phyloP scores from a whole-genome alignment of 2,888 invertebrate genomes.

The Agrochola circellaris region DNA sequence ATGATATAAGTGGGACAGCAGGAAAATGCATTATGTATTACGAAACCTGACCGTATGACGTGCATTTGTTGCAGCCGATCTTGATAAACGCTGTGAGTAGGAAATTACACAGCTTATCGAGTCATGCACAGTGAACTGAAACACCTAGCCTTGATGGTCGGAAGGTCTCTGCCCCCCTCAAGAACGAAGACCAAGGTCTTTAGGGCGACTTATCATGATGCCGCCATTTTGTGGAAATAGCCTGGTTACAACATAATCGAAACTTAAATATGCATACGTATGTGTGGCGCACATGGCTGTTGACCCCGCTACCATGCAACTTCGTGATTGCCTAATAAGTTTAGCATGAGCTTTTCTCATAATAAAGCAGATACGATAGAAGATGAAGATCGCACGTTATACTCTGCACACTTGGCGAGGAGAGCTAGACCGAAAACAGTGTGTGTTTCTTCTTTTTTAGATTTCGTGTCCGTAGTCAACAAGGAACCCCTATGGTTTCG shows the following conservation, averaged over 20 bases:
- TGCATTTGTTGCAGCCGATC: slow-evolving; percentile 7
- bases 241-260: not conserved
- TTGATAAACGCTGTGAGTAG: slow-evolving; percentile 15
- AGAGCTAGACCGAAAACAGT: not conserved
- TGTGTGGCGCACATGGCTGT: not conserved
- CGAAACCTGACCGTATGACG: not conserved
- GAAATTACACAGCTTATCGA: slow-evolving; percentile 34
- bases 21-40: not conserved
- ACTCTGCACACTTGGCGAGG: not conserved
- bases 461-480: no score
- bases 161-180: slow-evolving; percentile 23
- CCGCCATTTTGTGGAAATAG: not conserved
- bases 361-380: not conserved
- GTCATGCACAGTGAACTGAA: slow-evolving; percentile 7
- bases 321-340: not conserved
- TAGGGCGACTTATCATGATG: not conserved
- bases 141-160: slow-evolving; percentile 8
- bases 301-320: not conserved
- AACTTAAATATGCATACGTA: not conserved
- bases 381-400: not conserved
- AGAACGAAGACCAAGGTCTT: slow-evolving; percentile 18
- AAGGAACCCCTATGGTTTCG: no score
- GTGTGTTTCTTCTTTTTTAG: not conserved
- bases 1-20: not conserved
- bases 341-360: not conserved